A percentile compares a stretch with the other conserved stretches of the same genome.
These are phyloP conservation scores for Pristionchus entomophagus DNA, from an alignment of 2,888 invertebrate species.

Conservation along the genomic window DNA sequence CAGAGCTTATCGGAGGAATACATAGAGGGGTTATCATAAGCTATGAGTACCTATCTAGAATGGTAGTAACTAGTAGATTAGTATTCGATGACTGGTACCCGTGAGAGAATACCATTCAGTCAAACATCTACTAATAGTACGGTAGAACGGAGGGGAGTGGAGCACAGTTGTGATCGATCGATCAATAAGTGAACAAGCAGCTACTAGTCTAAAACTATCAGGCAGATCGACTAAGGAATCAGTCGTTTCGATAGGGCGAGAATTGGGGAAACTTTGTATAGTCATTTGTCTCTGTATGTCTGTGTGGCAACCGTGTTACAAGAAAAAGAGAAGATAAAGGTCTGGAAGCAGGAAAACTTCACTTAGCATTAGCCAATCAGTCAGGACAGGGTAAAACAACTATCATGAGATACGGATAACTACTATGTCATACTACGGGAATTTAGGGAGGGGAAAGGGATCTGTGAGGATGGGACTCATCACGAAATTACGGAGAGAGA, in stretches of 20 bases:
- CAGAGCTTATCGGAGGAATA: slow-evolving; percentile 21
- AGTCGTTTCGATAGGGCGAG: slow-evolving; percentile 26
- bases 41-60: slow-evolving; percentile 22
- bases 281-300: slow-evolving; percentile 17
- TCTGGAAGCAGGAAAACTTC: neutral
- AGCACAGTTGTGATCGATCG: slow-evolving; percentile 13
- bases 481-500: slow-evolving; percentile 28
- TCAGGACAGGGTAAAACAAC: slow-evolving; percentile 20
- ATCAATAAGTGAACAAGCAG: slow-evolving; percentile 24
- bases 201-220: slow-evolving; percentile 25
- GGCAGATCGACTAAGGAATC: neutral
- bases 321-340: neutral
- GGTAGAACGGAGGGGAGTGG: neutral
- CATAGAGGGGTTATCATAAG: slow-evolving; percentile 15
- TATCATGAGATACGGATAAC: neutral
- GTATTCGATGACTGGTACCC: slow-evolving; percentile 11
- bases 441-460: neutral
- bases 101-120: neutral
- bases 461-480: slow-evolving; percentile 44
- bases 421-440: slow-evolving; percentile 16
- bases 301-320: slow-evolving; percentile 33
- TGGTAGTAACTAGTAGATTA: slow-evolving; percentile 12
- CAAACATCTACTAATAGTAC: slow-evolving; percentile 19
- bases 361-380: slow-evolving; percentile 40
- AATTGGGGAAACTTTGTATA: slow-evolving; percentile 21